Conservation (phyloP, 1,140 invertebrate genomes). For the Aradophagus sp. region DNA sequence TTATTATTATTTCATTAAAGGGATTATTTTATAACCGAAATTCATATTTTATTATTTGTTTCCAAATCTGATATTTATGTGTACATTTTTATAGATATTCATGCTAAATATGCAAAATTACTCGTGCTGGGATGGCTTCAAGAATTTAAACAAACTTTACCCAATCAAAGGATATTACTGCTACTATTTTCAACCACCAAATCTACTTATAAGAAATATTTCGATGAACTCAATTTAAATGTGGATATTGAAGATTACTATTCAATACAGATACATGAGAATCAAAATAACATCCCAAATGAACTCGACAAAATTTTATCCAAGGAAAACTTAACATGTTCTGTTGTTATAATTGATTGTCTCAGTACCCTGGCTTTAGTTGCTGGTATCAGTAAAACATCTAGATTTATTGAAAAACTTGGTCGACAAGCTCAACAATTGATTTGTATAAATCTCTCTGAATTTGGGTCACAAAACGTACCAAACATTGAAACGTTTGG, state of each 20-base stretch:
- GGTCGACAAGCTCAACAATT: constrained; percentile 58
- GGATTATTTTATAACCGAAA: too few relatives aligned
- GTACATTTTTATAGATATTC: constrained; percentile 46
- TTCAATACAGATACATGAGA: constrained; percentile 52
- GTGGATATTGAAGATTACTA: constrained; percentile 67
- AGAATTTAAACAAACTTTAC: constrained; percentile 54
- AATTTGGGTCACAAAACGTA: constrained; percentile 61
- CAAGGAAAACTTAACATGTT: constrained; percentile 33
- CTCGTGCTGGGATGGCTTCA: constrained; percentile 68
- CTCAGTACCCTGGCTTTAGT: constrained; percentile 64
- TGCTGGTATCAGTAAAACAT: constrained; percentile 59
- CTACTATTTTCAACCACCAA: constrained; percentile 65
- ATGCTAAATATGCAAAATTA: constrained; percentile 55
- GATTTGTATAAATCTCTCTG: constrained; percentile 68
- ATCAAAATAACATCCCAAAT: constrained; percentile 55
- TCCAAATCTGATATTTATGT: too few relatives aligned
- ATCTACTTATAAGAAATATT: constrained; percentile 39
- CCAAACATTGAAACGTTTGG: constrained; percentile 67
- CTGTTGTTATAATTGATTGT: constrained; percentile 66
- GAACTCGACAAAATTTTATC: constrained; percentile 44
- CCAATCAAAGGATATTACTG: constrained; percentile 45
- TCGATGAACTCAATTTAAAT: constrained; percentile 52
- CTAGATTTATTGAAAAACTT: constrained; percentile 65
- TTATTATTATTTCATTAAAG: too few relatives aligned
- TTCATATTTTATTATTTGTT: too few relatives aligned